Evolutionary conservation across 2,113 vertebrate species (phyloP), one percentile per base, ranked within the genome.

Genomic region (Carassius auratus): DNA sequence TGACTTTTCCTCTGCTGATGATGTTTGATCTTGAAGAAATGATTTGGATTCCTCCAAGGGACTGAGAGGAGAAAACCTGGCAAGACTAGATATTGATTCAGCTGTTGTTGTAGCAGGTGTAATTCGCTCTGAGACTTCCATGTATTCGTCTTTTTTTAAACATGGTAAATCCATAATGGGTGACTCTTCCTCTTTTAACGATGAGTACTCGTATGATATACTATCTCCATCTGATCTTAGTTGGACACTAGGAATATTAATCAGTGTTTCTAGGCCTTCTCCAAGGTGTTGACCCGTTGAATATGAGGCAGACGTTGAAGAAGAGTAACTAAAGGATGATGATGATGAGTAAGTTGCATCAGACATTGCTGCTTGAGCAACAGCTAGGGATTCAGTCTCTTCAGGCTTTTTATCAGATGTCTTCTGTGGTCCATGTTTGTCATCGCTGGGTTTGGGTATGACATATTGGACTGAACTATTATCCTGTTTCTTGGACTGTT

Each of bases 111-210:
- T 90, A 85, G 89, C 91, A 77, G 91, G 85, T 84, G 89, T 90
- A 59, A 91, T 91, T 87, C 95, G 96, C 50, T 95, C 92, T 45
- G 96, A 95, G 66, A 97, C 97, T 88, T 99, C 97, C 89, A 98
- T 91, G 88, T 97, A 98, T 83, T 97, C 96, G 50, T 98, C 96
- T 88, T 95, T 96, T 76, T 90, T 88, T 90, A 90, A 92, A 92
- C 92, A 92, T 55, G 94, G 84, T 79, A 90, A 89, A 42, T 90
- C 91, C 80, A 93, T 90, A 8, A 88, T 84, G 64, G 94, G 90
- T 33, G 94, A 93, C 75, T 90, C 88, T 68, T 95, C 94, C 36
- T 94, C 94, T 89, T 95, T 93, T 48, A 87, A 90, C 52, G 93
- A 93, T 17, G 94, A 93, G 48, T 94, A 94, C 86, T 94, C 93